A percentile compares a stretch with the other conserved stretches of the same genome.
phyloP scores from a whole-genome alignment of 2,113 vertebrate genomes.

The Coptodon rendalli region DNA sequence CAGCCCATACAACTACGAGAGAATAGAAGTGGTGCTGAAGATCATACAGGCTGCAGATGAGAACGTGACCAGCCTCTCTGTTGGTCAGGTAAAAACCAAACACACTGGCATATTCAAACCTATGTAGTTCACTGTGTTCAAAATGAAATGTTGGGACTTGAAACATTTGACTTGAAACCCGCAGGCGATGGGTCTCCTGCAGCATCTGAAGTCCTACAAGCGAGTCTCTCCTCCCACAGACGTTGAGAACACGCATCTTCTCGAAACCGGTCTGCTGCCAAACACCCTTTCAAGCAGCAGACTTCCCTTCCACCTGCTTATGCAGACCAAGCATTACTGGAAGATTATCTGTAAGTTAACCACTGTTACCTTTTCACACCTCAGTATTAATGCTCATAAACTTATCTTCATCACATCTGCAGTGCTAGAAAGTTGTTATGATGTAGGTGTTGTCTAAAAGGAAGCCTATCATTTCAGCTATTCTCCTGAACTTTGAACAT shows the following conservation, averaged over 20 bases:
- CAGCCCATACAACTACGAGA: slow-evolving; percentile 93
- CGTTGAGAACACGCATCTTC: slow-evolving; percentile 79
- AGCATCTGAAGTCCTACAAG: slow-evolving; percentile 86
- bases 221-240: slow-evolving; percentile 81
- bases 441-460: not conserved
- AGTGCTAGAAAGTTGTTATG: not conserved
- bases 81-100: slow-evolving; percentile 74
- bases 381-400: not conserved
- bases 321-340: slow-evolving; percentile 84
- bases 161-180: not conserved
- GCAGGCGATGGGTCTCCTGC: slow-evolving; percentile 86
- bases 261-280: slow-evolving; percentile 77
- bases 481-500: not conserved
- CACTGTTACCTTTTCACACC: not conserved
- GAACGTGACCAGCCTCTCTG: slow-evolving; percentile 72
- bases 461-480: not conserved
- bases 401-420: not conserved
- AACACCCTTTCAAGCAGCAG: slow-evolving; percentile 75
- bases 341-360: slow-evolving; percentile 83
- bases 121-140: not conserved
- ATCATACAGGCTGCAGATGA: slow-evolving; percentile 84
- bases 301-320: slow-evolving; percentile 90
- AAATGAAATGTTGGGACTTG: not conserved
- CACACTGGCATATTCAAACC: not conserved
- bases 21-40: slow-evolving; percentile 83